Evolutionary conservation across 2,888 invertebrate genomes (phyloP).

Genomic region (Dryocosmus kuriphilus): DNA sequence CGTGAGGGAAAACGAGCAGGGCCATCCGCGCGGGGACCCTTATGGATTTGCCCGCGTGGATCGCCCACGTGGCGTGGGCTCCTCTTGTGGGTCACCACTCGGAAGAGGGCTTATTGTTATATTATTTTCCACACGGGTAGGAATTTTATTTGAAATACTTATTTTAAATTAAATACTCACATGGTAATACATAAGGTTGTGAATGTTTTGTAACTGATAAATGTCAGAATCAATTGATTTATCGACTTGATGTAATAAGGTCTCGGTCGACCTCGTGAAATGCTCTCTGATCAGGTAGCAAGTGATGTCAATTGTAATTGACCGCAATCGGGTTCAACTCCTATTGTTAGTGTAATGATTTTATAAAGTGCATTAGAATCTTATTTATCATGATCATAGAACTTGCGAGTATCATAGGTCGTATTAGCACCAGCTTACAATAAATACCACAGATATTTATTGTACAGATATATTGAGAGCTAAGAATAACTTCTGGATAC

Average conservation of each 20-base stretch:
- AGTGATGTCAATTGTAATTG: constrained; percentile 54
- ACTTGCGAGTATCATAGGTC: neutral
- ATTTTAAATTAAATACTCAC: neutral
- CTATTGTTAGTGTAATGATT: constrained; percentile 55
- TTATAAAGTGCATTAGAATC: constrained; percentile 47
- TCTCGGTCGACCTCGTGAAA: constrained; percentile 20
- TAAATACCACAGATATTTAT: neutral
- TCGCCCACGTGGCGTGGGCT: no score
- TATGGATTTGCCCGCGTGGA: no score
- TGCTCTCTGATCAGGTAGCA: constrained; percentile 41
- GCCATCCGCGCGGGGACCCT: no score
- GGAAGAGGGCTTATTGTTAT: no score
- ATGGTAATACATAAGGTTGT: neutral
- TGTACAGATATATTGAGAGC: neutral
- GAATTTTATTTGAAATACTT: neutral
- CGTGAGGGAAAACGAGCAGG: no score
- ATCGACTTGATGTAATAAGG: constrained; percentile 12
- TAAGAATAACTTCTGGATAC: neutral
- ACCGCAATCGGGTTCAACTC: constrained; percentile 44
- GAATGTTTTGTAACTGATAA: constrained; percentile 17
- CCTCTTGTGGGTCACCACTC: no score
- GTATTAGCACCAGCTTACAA: neutral
- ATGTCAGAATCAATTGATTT: constrained; percentile 17
- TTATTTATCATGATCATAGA: neutral
- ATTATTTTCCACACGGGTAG: no score